Evolutionary conservation across 2,888 invertebrate species (phyloP), one percentile per base, ranked within the genome.

Genomic region (Agrochola litura): DNA sequence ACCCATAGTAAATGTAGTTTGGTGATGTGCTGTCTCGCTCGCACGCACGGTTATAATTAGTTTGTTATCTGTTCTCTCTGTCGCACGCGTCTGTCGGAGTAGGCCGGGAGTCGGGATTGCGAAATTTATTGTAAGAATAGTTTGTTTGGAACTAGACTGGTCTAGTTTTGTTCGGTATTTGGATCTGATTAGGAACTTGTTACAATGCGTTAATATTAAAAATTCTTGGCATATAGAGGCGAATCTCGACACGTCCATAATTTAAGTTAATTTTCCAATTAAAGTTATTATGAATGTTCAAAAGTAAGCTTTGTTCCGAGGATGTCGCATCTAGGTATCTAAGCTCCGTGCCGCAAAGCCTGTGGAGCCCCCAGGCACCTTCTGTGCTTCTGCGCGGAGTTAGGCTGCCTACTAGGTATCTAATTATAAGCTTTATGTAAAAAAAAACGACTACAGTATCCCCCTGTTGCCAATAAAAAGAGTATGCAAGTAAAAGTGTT

Each of bases 21-120:
- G 37, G 56, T 61, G n/a, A 22, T 10, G 16, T 19, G 25, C 12
- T 63, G 4, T 65, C 73, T 72, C 58, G 54, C 25, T 83, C 22
- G 37, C 70, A 46, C 66, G 8, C 30, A 5, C 2, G 30, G 19
- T 30, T 74, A 81, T 80, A 87, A 86, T 88, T 86, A 82, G 84
- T 76, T 78, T 58, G 67, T 86, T 89, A 83, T 90, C 87, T 86
- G 81, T 86, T 86, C 75, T 86, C 85, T 77, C 83, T 80, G 64
- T 83, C 76, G 77, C 86, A 63, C 87, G 76, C 73, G 81, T 79
- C 22, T 65, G 12, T 66, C 61, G 66, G 73, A 79, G 52, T 90
- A 91, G 88, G 54, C 82, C 73, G 76, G 84, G 91, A 89, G 92
- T 37, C 37, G 46, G 64, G 63, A 72, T 77, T 76, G 67, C 56